Evolutionary conservation across 2,888 invertebrate species (phyloP).

Genomic region (Acanthacorydalis orientalis): DNA sequence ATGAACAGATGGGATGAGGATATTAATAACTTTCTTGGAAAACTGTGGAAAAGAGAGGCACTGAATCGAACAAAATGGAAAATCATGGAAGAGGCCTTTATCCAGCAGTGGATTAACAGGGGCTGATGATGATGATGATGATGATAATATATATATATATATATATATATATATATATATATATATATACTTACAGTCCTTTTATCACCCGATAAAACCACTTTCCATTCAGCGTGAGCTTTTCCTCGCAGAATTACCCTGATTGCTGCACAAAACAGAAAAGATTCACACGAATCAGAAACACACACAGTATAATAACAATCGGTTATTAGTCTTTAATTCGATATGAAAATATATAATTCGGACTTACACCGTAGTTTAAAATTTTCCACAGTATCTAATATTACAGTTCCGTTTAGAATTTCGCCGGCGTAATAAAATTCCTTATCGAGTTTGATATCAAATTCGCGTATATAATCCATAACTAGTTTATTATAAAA

Average conservation of each 20-base stretch:
- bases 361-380: conserved; percentile 47
- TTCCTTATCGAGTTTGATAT: conserved; percentile 56
- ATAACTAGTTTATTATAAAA: conserved; percentile 22
- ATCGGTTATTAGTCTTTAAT: background rate
- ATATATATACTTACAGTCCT: conserved; percentile 34
- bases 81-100: no score
- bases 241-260: conserved; percentile 55
- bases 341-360: background rate
- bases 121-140: no score
- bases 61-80: no score
- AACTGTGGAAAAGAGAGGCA: no score
- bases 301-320: background rate
- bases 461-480: conserved; percentile 64
- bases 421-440: conserved; percentile 60
- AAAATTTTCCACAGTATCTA: conserved; percentile 57
- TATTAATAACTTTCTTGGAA: no score
- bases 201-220: conserved; percentile 53
- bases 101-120: no score
- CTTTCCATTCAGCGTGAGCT: conserved; percentile 63
- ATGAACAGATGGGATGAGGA: no score
- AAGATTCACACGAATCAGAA: background rate
- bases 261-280: conserved; percentile 29
- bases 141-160: no score
- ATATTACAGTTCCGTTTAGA: conserved; percentile 45
- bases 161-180: no score